These are phyloP conservation scores for Trichoplusia ni DNA, from an alignment of 1,140 invertebrate species.

Conservation along the genomic window DNA sequence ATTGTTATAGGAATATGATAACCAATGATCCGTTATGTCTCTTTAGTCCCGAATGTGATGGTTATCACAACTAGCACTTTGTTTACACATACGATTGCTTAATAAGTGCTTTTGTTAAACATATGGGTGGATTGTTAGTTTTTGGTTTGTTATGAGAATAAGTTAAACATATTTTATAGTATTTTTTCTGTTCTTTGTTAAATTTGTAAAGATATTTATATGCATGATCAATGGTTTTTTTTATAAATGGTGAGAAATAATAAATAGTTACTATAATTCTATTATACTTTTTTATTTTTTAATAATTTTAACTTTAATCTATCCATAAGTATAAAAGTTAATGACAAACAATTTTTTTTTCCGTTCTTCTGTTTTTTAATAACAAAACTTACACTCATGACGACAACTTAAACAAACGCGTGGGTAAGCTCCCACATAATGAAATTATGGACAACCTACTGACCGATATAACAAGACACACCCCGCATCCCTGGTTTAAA, in stretches of 20 bases:
- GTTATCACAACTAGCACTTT: constrained; percentile 22
- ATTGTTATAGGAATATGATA: constrained; percentile 44
- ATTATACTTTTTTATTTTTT: too few species aligned
- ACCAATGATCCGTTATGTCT: constrained; percentile 33
- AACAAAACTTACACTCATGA: constrained; percentile 39
- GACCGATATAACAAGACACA: constrained; percentile 39
- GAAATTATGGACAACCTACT: constrained; percentile 52
- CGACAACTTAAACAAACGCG: constrained; percentile 35
- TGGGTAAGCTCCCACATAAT: constrained; percentile 52
- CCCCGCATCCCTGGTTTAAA: neutral
- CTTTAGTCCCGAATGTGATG: constrained; percentile 27
- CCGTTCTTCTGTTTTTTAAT: constrained; percentile 32
- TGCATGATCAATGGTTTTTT: too few species aligned
- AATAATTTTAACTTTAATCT: too few species aligned
- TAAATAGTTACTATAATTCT: too few species aligned
- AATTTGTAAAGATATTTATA: too few species aligned
- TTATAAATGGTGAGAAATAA: too few species aligned
- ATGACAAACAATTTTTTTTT: neutral
- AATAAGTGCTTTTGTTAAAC: constrained; percentile 20
- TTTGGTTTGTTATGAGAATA: neutral
- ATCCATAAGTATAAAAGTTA: too few species aligned
- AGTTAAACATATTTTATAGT: neutral
- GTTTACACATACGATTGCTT: constrained; percentile 29
- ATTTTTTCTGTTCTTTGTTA: too few species aligned
- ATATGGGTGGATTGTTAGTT: neutral